Evolutionary conservation across 2,888 invertebrate species (phyloP).

Genomic region (Ephialtes manifestator): DNA sequence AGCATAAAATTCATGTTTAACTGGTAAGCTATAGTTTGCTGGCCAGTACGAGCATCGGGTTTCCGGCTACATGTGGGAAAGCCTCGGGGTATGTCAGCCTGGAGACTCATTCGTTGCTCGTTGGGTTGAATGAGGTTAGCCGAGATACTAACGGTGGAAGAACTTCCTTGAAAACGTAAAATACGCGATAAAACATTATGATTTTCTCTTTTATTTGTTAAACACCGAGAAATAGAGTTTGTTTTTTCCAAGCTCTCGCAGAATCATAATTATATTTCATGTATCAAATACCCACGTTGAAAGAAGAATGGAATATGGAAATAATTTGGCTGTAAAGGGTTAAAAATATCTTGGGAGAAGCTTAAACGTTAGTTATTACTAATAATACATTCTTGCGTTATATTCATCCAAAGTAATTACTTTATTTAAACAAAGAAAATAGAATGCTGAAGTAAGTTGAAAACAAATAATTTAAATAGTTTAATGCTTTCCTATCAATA

Average conservation of each 20-base stretch:
- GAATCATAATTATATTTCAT: not conserved
- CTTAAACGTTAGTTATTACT: too few species aligned
- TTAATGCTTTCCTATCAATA: not conserved
- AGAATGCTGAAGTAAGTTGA: too few species aligned
- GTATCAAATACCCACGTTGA: not conserved
- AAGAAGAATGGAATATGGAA: not conserved
- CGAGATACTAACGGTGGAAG: not conserved
- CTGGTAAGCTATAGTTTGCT: not conserved
- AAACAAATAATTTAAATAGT: too few species aligned
- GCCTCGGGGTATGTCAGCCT: conserved; percentile 27
- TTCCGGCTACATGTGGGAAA: conserved; percentile 25
- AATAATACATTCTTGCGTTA: too few species aligned
- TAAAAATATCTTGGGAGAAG: not conserved
- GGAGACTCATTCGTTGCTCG: conserved; percentile 14
- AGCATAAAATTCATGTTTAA: not conserved
- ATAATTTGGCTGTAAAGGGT: not conserved
- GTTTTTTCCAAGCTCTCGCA: not conserved
- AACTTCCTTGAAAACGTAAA: not conserved
- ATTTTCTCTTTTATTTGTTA: conserved; percentile 4
- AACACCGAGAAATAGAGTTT: not conserved
- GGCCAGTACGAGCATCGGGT: conserved; percentile 23
- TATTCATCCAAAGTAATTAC: too few species aligned
- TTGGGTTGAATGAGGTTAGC: not conserved
- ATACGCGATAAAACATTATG: not conserved
- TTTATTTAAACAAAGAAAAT: too few species aligned